phyloP scores from a whole-genome alignment of 1,140 invertebrate genomes.

The Heterodera schachtii region DNA sequence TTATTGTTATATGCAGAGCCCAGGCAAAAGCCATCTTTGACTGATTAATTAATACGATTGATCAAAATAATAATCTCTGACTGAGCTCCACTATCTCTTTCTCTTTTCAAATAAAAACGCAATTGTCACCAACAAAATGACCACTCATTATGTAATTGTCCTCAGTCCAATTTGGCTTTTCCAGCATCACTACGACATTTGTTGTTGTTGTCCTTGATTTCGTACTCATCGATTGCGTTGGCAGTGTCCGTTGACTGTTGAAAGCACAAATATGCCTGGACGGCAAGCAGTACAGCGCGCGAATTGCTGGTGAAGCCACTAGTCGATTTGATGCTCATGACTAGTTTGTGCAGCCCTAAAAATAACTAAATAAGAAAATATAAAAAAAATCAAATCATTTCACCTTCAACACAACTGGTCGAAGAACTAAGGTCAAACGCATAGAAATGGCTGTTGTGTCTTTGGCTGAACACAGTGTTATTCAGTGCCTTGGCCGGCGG shows the following conservation, averaged over 20 bases:
- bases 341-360: constrained; percentile 10
- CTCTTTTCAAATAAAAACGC: no score
- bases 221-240: background rate
- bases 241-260: background rate
- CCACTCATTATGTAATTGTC: no score
- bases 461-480: background rate
- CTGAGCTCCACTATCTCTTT: background rate
- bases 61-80: background rate
- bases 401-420: constrained; percentile 1
- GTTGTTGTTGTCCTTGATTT: background rate
- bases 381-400: background rate
- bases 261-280: constrained; percentile 17
- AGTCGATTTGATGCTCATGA: background rate
- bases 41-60: no score
- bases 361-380: background rate
- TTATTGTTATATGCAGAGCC: no score
- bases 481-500: background rate
- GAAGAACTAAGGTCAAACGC: background rate
- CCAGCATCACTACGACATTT: background rate
- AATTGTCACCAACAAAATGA: no score
- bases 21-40: no score
- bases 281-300: constrained; percentile 9
- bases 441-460: background rate
- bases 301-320: background rate
- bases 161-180: background rate